Evolutionary conservation across 2,113 vertebrate species (phyloP), one percentile per base, ranked within the genome.

Genomic region (Engystomops pustulosus): DNA sequence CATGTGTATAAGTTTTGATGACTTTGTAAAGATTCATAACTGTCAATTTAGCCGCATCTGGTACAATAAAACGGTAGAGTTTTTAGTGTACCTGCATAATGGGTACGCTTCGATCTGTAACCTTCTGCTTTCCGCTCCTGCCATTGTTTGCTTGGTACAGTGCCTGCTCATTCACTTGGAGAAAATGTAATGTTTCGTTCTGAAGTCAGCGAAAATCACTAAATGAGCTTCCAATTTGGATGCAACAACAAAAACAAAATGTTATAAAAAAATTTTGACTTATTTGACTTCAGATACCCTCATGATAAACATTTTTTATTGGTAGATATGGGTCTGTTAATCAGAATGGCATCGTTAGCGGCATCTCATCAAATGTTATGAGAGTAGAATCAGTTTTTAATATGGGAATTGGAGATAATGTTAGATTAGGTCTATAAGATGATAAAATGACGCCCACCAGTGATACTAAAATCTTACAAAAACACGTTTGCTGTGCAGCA

Each of bases 91-190:
- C 34, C 20, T 41, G 36, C 34, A 25, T 70, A 44, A 70, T 44
- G 20, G 18, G 36, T 23, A 14, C 68, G 44, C 68, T 70, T 41
- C 34, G 23, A 12, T n/a, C 18, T 70, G 36, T 70, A 70, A 70
- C 36, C 34, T 38, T 36, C 34, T 23, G 20, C 8, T 70, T 70
- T 14, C n/a, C 10, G 18, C 36, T 25, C 36, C 3, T 70, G 68
- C 68, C 68, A 41, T 70, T 70, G 68, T 44, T 23, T 23, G 36
- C 36, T 70, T 70, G 68, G 36, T 70, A 70, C 68, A 14, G 34
- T 70, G 34, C 62, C 68, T 70, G 68, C 34, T 38, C 34, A 44
- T 23, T 70, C 20, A 70, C 11, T 25, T 70, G 68, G 34, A 70
- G 41, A 41, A 70, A 41, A 44, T 70, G 17, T 6, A 23, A 25